Conservation (phyloP, 2,797 vertebrate species). For the Anabacerthia variegaticeps region DNA sequence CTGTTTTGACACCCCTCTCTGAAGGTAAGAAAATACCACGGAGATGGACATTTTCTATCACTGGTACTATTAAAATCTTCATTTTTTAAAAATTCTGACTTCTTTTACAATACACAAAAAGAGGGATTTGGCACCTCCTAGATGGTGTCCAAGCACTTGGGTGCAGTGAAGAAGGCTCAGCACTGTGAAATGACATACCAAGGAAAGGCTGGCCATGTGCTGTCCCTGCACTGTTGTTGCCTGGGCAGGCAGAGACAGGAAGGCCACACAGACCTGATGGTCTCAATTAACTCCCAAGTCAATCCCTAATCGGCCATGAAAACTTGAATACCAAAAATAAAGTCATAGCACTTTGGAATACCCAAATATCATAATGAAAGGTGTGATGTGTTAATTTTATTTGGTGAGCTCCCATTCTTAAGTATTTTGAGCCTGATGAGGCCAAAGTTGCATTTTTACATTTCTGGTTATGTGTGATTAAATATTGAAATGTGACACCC, state of each 20-base stretch:
- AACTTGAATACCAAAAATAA: not conserved
- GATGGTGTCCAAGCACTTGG: not conserved
- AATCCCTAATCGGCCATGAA: not conserved
- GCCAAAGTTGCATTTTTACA: not conserved
- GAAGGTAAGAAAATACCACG: not conserved
- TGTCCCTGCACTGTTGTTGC: not conserved
- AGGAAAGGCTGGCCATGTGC: accelerated
- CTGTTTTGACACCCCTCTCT: not conserved
- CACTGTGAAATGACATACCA: not conserved
- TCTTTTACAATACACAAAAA: not conserved
- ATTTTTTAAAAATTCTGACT: not conserved
- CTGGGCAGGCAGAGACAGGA: not conserved
- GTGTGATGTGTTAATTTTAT: not conserved
- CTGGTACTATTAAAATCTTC: not conserved
- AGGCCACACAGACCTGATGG: not conserved
- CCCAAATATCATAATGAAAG: accelerated
- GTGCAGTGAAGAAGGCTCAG: not conserved
- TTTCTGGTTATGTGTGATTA: not conserved
- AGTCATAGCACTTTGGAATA: not conserved
- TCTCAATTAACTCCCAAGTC: not conserved
- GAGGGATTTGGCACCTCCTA: accelerated
- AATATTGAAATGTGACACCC: not conserved
- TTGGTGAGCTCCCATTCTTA: not conserved
- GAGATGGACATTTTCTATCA: not conserved
- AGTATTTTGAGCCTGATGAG: not conserved